These are phyloP conservation scores for Oophaga pumilio DNA, from an alignment of 2,113 vertebrate species.

Conservation along the genomic window DNA sequence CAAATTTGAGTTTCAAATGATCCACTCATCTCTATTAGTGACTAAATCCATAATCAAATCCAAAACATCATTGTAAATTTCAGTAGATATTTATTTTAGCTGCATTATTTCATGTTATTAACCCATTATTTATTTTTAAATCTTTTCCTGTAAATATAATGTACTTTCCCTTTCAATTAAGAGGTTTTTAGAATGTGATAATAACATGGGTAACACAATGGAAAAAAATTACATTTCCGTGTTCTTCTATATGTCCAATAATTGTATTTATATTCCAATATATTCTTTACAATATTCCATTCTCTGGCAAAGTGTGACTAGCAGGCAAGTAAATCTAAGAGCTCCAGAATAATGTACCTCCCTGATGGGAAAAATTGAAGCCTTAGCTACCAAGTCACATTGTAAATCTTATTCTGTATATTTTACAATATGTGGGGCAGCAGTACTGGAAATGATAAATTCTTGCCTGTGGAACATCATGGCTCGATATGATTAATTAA, in stretches of 20 bases:
- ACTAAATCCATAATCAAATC: neutral
- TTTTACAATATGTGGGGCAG: slow-evolving; percentile 30
- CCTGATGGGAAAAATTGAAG: slow-evolving; percentile 33
- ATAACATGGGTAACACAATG: neutral
- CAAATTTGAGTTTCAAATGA: no score
- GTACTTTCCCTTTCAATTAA: neutral
- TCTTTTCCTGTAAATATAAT: neutral
- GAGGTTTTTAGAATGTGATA: neutral
- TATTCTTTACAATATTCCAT: slow-evolving; percentile 5
- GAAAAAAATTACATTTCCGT: neutral
- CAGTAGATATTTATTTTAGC: neutral
- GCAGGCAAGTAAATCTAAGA: slow-evolving; percentile 15
- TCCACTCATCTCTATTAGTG: no score
- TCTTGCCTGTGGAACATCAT: slow-evolving; percentile 10
- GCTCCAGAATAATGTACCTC: slow-evolving; percentile 11
- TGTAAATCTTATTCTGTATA: slow-evolving; percentile 39
- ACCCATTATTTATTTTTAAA: neutral
- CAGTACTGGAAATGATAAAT: slow-evolving; percentile 43
- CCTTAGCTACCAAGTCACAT: slow-evolving; percentile 26
- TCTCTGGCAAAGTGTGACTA: neutral
- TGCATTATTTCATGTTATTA: neutral
- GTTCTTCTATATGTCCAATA: neutral
- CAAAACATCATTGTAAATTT: neutral
- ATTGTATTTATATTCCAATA: neutral
- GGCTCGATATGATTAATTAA: slow-evolving; percentile 45